phyloP scores from a whole-genome alignment of 2,113 vertebrate genomes.

The Pagrus major region DNA sequence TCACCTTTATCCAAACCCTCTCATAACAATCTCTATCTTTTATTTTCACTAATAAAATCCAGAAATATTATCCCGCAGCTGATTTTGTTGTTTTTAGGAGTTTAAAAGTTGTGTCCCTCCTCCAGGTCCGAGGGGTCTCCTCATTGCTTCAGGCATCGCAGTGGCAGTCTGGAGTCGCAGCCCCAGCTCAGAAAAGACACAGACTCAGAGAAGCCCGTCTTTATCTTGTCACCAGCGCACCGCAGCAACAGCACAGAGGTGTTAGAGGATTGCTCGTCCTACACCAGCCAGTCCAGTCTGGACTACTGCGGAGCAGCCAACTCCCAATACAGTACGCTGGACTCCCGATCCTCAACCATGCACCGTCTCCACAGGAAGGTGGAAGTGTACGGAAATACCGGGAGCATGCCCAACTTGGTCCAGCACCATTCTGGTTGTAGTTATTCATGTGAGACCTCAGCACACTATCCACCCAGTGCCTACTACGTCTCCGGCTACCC shows the following conservation, averaged over 20 bases:
- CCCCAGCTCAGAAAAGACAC: slow-evolving; percentile 84
- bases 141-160: slow-evolving; percentile 90
- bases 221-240: slow-evolving; percentile 89
- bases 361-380: slow-evolving; percentile 89
- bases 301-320: slow-evolving; percentile 86
- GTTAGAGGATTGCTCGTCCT: slow-evolving; percentile 93
- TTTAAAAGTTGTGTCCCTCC: slow-evolving; percentile 24
- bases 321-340: slow-evolving; percentile 86
- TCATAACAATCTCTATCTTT: neutral
- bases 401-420: slow-evolving; percentile 97
- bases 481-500: slow-evolving; percentile 89
- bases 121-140: slow-evolving; percentile 88
- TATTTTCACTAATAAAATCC: slow-evolving; percentile 12
- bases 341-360: slow-evolving; percentile 81
- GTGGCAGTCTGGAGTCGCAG: slow-evolving; percentile 94
- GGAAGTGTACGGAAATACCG: slow-evolving; percentile 88
- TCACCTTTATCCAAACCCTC: neutral
- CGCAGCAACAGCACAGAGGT: slow-evolving; percentile 93
- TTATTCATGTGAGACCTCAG: slow-evolving; percentile 83
- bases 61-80: neutral
- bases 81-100: neutral
- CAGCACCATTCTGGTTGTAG: slow-evolving; percentile 86
- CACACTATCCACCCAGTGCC: slow-evolving; percentile 86
- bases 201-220: slow-evolving; percentile 86
- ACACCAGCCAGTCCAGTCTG: slow-evolving; percentile 93